These are phyloP conservation scores for Macropis europaea DNA, from an alignment of 2,888 invertebrate species.

Conservation along the genomic window DNA sequence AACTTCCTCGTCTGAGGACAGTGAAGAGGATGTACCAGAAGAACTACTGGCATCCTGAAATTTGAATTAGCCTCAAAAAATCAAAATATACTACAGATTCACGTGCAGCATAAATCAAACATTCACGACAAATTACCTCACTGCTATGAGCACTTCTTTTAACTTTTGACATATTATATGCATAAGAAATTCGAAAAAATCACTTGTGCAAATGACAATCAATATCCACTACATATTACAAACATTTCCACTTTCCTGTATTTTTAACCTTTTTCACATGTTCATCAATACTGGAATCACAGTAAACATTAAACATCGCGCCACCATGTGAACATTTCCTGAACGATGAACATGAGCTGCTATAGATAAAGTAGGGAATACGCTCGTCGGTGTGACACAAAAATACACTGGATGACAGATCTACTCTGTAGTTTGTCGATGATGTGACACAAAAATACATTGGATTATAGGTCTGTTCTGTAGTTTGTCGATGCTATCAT, in stretches of 20 bases:
- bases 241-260: neutral
- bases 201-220: neutral
- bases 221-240: neutral
- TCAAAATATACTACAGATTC: no score
- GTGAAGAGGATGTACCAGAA: slow-evolving; percentile 80
- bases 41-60: slow-evolving; percentile 54
- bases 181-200: neutral
- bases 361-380: slow-evolving; percentile 19
- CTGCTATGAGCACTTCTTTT: slow-evolving; percentile 29
- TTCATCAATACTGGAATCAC: neutral
- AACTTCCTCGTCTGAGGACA: slow-evolving; percentile 74
- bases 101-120: neutral
- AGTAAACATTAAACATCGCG: neutral
- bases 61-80: neutral
- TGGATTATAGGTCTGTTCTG: no score
- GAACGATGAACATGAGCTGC: neutral
- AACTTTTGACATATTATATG: slow-evolving; percentile 42
- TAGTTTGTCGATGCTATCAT: no score
- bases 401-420: no score
- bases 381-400: no score
- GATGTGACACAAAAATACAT: no score
- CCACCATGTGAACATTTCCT: neutral
- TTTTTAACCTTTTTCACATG: neutral
- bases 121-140: slow-evolving; percentile 43
- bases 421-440: no score